phyloP scores from a whole-genome alignment of 2,113 vertebrate genomes.

The Hemicordylus capensis region DNA sequence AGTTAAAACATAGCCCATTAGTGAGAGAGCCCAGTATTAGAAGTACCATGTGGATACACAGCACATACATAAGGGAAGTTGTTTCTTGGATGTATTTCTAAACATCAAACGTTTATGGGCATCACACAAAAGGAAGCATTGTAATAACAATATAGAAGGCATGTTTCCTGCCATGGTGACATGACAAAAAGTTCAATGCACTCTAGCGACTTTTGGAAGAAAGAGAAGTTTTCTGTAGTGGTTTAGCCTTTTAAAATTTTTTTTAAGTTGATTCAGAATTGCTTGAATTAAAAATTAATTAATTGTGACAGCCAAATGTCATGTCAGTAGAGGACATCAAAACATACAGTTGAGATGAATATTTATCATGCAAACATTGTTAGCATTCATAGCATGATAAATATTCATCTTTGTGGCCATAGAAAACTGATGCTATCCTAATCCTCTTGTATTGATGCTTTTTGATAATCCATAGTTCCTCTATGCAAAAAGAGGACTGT shows the following conservation, averaged over 20 bases:
- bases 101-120: neutral
- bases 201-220: neutral
- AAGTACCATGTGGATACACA: neutral
- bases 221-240: neutral
- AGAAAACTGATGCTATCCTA: neutral
- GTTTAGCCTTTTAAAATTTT: no score
- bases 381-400: no score
- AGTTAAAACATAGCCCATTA: neutral
- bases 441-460: neutral
- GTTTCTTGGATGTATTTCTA: conserved; percentile 10
- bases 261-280: neutral
- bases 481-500: neutral
- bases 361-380: no score
- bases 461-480: neutral
- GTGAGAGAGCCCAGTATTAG: neutral
- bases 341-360: neutral
- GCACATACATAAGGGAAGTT: conserved; percentile 4
- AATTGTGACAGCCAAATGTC: neutral
- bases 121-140: conserved; percentile 13
- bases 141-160: neutral
- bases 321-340: neutral
- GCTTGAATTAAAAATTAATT: neutral
- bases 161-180: neutral
- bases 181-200: neutral
- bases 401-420: no score